Conservation (phyloP, 2,797 vertebrate genomes). For the Clarias fuscus region DNA sequence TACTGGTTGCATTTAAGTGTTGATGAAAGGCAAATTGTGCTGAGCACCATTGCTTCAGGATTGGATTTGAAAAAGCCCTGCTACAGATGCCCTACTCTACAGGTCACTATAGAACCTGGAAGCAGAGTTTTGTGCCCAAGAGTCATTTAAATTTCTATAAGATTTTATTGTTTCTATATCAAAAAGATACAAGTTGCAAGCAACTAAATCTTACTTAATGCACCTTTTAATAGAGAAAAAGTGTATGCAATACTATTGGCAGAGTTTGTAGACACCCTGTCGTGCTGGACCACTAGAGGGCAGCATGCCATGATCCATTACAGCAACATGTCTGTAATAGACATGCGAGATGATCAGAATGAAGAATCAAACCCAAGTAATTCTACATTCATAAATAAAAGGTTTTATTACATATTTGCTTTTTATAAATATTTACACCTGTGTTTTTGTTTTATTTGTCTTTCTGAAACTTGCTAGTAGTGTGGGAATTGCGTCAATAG, state of each 20-base stretch:
- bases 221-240: neutral
- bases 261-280: neutral
- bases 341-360: neutral
- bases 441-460: neutral
- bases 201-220: neutral
- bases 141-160: neutral
- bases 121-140: neutral
- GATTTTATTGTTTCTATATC: too few species aligned
- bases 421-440: neutral
- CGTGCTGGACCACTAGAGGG: conserved; percentile 69
- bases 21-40: too few species aligned
- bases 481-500: neutral
- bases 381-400: neutral
- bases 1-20: too few species aligned
- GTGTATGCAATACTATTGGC: neutral
- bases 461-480: neutral
- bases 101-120: neutral
- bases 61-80: too few species aligned
- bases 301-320: conserved; percentile 66
- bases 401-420: neutral
- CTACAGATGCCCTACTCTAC: neutral
- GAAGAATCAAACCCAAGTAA: neutral
- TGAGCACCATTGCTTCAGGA: too few species aligned
- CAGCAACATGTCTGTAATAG: conserved; percentile 32
- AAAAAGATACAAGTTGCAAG: too few species aligned